These are phyloP conservation scores for Choloepus didactylus DNA, from an alignment of 2,797 vertebrate genomes.

Conservation along the genomic window DNA sequence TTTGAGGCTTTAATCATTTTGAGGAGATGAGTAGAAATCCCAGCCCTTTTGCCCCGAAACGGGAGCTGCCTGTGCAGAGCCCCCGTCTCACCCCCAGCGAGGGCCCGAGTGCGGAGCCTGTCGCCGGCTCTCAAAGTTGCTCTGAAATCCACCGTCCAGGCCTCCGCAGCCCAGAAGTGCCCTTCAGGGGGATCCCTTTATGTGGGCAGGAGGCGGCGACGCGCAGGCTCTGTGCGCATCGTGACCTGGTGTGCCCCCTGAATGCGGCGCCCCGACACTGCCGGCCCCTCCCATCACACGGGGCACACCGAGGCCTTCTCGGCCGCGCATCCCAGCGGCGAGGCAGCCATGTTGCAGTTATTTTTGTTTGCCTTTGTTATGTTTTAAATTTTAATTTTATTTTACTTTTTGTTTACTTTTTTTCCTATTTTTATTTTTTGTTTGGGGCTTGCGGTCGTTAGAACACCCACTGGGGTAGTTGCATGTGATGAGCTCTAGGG, in stretches of 20 bases:
- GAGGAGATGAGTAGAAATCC: not conserved
- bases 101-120: not conserved
- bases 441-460: not conserved
- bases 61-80: not conserved
- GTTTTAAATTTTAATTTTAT: no score
- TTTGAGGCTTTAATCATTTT: not conserved
- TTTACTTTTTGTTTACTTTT: no score
- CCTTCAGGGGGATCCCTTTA: not conserved
- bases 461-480: not conserved
- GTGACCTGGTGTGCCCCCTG: no score
- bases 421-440: no score
- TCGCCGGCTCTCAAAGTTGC: not conserved
- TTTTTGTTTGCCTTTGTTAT: no score
- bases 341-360: no score
- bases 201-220: rapidly evolving
- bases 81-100: no score
- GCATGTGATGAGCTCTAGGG: not conserved
- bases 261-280: no score
- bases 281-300: no score
- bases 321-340: no score
- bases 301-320: no score
- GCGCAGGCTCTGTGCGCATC: not conserved
- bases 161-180: not conserved
- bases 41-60: not conserved
- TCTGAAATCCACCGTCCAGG: not conserved